These are phyloP conservation scores for Enhydra lutris DNA, from an alignment of 2,113 vertebrate genomes.

Conservation along the genomic window DNA sequence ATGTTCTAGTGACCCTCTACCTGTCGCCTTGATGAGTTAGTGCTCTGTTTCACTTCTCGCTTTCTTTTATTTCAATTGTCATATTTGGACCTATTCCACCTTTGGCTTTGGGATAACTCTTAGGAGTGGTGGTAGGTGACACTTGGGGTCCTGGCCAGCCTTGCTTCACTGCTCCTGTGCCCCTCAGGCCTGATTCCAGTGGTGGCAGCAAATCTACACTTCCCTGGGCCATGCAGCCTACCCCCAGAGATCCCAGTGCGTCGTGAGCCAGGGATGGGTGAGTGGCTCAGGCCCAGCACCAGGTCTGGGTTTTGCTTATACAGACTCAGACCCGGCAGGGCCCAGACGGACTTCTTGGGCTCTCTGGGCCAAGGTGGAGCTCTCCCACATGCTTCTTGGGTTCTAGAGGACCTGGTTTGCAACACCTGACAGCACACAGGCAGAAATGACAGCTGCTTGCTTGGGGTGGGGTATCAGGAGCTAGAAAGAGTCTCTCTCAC, in stretches of 20 bases:
- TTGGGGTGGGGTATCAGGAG: neutral
- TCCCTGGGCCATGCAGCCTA: too few species aligned
- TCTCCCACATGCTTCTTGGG: neutral
- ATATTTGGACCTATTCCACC: fast-evolving
- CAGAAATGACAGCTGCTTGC: neutral
- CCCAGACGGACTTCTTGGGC: neutral
- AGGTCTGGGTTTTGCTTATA: neutral
- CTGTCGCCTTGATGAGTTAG: neutral
- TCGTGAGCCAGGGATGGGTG: fast-evolving
- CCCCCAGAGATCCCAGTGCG: neutral
- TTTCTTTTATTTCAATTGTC: neutral
- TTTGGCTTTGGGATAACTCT: neutral
- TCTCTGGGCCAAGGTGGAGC: neutral
- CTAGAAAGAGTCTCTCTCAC: neutral
- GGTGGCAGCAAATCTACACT: neutral
- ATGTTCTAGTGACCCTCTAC: too few species aligned
- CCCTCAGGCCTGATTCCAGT: neutral
- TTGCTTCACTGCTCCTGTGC: neutral
- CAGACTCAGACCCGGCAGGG: neutral
- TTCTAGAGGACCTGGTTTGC: neutral
- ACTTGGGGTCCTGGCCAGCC: neutral
- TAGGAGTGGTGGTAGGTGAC: neutral
- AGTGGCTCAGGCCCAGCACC: neutral
- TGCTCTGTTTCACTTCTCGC: neutral
- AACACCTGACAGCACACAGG: neutral